phyloP scores from a whole-genome alignment of 1,140 invertebrate species.

The Pseudoatta argentina region DNA sequence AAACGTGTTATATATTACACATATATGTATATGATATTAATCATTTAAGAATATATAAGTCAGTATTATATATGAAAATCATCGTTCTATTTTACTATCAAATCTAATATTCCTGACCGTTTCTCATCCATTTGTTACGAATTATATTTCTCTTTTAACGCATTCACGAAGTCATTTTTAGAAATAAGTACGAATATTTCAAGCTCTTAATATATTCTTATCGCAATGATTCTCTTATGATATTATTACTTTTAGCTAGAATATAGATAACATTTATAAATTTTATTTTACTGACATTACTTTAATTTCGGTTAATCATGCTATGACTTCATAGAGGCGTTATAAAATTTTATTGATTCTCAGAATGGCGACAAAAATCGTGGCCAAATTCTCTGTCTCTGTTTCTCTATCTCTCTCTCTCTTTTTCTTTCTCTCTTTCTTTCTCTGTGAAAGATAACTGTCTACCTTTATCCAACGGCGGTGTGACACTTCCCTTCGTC shows the following conservation, averaged over 20 bases:
- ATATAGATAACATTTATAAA: neutral
- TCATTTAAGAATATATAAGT: neutral
- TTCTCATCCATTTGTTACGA: neutral
- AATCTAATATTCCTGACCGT: neutral
- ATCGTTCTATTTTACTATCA: constrained; percentile 14
- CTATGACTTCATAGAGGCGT: neutral
- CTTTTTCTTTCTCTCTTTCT: constrained; percentile 39
- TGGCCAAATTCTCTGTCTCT: constrained; percentile 53
- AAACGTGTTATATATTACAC: neutral
- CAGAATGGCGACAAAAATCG: constrained; percentile 68
- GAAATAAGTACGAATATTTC: neutral
- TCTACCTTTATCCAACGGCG: constrained; percentile 76
- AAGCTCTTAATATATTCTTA: neutral
- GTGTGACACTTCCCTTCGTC: constrained; percentile 69
- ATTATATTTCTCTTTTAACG: constrained; percentile 3
- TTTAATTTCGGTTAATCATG: constrained; percentile 42
- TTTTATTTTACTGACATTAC: neutral
- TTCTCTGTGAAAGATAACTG: constrained; percentile 81
- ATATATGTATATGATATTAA: neutral
- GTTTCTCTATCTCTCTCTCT: constrained; percentile 43
- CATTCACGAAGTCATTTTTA: neutral
- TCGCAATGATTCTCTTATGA: neutral
- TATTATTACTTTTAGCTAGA: constrained; percentile 2
- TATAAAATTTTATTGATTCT: constrained; percentile 62
- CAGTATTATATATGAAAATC: neutral